These are phyloP conservation scores for Aphidoletes aphidimyza DNA, from an alignment of 2,888 invertebrate species.

Conservation along the genomic window DNA sequence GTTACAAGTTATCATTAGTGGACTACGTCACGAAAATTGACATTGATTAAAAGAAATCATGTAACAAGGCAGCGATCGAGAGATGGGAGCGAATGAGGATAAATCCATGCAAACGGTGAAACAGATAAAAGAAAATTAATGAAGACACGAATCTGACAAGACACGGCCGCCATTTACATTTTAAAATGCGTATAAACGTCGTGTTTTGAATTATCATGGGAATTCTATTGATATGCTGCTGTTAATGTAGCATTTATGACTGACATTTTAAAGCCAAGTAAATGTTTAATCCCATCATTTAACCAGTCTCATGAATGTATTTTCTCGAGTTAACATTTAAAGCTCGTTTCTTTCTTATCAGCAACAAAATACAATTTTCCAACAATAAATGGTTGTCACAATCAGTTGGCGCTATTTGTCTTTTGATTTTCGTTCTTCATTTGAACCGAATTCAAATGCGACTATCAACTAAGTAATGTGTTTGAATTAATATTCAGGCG, in stretches of 20 bases:
- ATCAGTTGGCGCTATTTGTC: too few relatives aligned
- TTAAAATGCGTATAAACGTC: neutral
- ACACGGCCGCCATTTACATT: too few relatives aligned
- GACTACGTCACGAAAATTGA: conserved; percentile 26
- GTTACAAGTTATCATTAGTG: conserved; percentile 22
- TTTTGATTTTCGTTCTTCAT: neutral
- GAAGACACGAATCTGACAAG: neutral
- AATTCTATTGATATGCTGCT: neutral
- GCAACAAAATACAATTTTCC: neutral
- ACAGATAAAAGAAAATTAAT: conserved; percentile 40
- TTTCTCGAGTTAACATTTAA: neutral
- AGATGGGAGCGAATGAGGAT: neutral
- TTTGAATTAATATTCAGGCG: neutral
- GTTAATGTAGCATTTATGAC: neutral
- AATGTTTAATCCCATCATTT: neutral
- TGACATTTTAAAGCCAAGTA: neutral
- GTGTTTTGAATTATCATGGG: too few relatives aligned
- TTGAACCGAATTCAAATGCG: neutral
- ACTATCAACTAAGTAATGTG: neutral
- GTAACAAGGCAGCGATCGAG: neutral
- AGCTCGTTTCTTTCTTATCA: neutral
- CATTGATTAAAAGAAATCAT: conserved; percentile 43
- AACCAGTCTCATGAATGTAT: neutral
- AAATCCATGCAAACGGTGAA: neutral
- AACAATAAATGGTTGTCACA: conserved; percentile 21